These are phyloP conservation scores for Pseudanteris insignis DNA, from an alignment of 2,888 invertebrate genomes.

Conservation along the genomic window DNA sequence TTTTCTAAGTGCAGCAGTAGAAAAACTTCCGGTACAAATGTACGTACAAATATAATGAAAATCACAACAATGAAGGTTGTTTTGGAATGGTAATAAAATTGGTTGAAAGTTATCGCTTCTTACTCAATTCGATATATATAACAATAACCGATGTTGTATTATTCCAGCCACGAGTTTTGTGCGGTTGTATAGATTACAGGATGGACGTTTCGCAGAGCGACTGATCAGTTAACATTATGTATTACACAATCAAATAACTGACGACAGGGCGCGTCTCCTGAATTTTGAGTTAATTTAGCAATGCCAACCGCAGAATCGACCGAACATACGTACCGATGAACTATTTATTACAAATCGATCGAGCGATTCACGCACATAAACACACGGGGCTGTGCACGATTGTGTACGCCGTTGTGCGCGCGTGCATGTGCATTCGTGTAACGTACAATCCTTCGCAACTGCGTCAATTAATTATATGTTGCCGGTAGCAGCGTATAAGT, in stretches of 20 bases:
- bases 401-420: too few relatives aligned
- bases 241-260: conserved; percentile 29
- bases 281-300: conserved; percentile 56
- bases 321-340: conserved; percentile 48
- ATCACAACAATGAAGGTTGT: too few relatives aligned
- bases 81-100: too few relatives aligned
- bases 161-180: conserved; percentile 26
- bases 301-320: conserved; percentile 52
- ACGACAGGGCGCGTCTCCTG: conserved; percentile 24
- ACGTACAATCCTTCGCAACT: conserved; percentile 3
- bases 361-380: conserved; percentile 40
- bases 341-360: conserved; percentile 61
- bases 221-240: conserved; percentile 12
- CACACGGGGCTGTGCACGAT: background rate
- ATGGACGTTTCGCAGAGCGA: conserved; percentile 23
- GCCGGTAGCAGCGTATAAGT: conserved; percentile 60
- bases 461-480: conserved; percentile 61
- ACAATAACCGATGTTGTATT: too few relatives aligned
- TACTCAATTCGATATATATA: too few relatives aligned
- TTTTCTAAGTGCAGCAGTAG: too few relatives aligned
- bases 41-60: too few relatives aligned
- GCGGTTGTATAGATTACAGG: conserved; percentile 12
- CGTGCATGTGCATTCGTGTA: too few relatives aligned
- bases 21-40: too few relatives aligned
- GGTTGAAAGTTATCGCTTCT: too few relatives aligned